Evolutionary conservation across 2,888 invertebrate species (phyloP), one percentile per base, ranked within the genome.

Genomic region (Dasypolia templi): DNA sequence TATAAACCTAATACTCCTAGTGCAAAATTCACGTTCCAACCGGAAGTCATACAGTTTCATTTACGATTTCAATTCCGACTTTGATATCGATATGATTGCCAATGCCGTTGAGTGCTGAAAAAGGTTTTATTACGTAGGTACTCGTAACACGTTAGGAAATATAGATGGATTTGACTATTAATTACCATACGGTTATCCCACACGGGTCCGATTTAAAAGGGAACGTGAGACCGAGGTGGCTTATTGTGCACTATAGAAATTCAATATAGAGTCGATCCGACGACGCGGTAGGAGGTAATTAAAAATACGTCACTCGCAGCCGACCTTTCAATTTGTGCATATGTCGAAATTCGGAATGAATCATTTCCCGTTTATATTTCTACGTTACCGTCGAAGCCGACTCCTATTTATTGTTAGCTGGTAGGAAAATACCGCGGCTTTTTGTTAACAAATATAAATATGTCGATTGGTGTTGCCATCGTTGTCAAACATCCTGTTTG

Each of bases 281-380:
- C 90, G 91, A 92, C 91, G 94, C 92, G 95, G 96, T 94, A 91
- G 93, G 89, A 90, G 94, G 94, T 96, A 95, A 96, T 96, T 96
- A 96, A 96, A 96, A 96, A 96, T 94, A 95, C 93, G 96, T 96
- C 96, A 95, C 92, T 94, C 92, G 94, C 96, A 96, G 95, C 93
- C 93, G 91, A 94, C 94, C 93, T 94, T 95, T 93, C 95, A 94
- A 94, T 94, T 95, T 91, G 94, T 93, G 93, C 94, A 95, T 95
- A 95, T 94, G 94, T 95, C 95, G 94, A 95, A 95, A 95, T 95
- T 92, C 91, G 91, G 92, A 95, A 95, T 95, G 94, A 95, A 94
- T 95, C 94, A 95, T 95, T 94, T 95, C 91, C 92, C 90, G 90
- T 93, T 93, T 93, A 93, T 95, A 94, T 94, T 95, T 94, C 92